These are phyloP conservation scores for Pipa parva DNA, from an alignment of 2,113 vertebrate genomes.

Conservation along the genomic window DNA sequence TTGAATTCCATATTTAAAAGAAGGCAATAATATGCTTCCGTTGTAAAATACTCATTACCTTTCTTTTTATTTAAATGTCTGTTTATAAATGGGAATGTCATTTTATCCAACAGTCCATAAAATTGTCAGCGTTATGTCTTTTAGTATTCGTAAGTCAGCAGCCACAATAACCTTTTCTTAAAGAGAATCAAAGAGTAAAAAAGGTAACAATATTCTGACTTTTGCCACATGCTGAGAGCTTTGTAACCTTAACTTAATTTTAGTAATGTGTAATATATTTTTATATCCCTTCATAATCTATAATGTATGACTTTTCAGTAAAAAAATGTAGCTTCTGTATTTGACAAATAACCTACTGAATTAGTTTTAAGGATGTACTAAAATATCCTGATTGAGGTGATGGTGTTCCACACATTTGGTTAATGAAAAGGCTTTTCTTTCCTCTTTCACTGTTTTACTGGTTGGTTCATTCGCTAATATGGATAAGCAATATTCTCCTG, in stretches of 20 bases:
- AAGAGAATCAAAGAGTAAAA: too few species aligned
- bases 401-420: background rate
- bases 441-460: too few species aligned
- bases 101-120: too few species aligned
- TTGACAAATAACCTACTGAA: background rate
- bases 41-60: conserved; percentile 14
- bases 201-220: too few species aligned
- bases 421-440: background rate
- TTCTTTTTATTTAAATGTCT: conserved; percentile 21
- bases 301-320: background rate
- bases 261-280: background rate
- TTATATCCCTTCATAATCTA: background rate
- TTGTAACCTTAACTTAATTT: background rate
- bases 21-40: conserved; percentile 7
- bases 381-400: background rate
- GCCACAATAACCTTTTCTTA: too few species aligned
- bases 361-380: background rate
- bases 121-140: too few species aligned
- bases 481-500: too few species aligned
- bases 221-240: too few species aligned
- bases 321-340: background rate
- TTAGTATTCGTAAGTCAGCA: too few species aligned
- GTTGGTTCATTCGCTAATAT: background rate
- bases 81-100: too few species aligned
- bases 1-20: conserved; percentile 26